Evolutionary conservation across 2,797 vertebrate species (phyloP), one percentile per base, ranked within the genome.

Genomic region (Glyptemys insculpta): DNA sequence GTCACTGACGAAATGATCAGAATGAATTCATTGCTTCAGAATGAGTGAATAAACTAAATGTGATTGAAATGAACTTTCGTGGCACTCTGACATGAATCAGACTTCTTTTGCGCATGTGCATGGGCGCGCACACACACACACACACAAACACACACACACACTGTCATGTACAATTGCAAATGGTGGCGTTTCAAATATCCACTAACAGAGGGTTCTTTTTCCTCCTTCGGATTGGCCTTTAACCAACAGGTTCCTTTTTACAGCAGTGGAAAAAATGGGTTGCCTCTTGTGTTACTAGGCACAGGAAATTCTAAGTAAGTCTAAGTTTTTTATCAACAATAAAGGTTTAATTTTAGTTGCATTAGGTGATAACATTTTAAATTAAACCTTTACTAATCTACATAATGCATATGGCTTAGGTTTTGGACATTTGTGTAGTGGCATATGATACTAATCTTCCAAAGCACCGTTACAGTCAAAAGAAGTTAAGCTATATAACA

Each of bases 11-110:
- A 98, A 98, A 98, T 96, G 96, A 98, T 98, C 97, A 97, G 98
- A 98, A 98, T 98, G 97, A 98, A 98, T 98, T 98, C 97, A 96
- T 98, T 98, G 98, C 97, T 98, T 97, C 88, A 97, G 97, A 98
- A 97, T 95, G 95, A 97, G 97, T 98, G 97, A 98, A 97, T 98
- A 98, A 98, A 98, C 95, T 97, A 94, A 98, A 97, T 97, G 96
- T 98, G 98, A 98, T 98, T 98, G 97, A 98, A 98, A 98, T 98
- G 94, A 98, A 98, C 96, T 98, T 97, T 83, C 16, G 56, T 83
- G 96, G 92, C 88, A 95, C 88, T 98, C 78, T 41, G 96, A 95
- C 91, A 93, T 97, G 97, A 97, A 97, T 95, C 91, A 95, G 84
- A 83, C 31, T 95, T 85, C 19, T 88, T 83, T n/a, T 16, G 27